A percentile compares a stretch with the other conserved stretches of the same genome.
Conservation (phyloP, 2,797 vertebrate genomes). For the Coilia nasus region DNA sequence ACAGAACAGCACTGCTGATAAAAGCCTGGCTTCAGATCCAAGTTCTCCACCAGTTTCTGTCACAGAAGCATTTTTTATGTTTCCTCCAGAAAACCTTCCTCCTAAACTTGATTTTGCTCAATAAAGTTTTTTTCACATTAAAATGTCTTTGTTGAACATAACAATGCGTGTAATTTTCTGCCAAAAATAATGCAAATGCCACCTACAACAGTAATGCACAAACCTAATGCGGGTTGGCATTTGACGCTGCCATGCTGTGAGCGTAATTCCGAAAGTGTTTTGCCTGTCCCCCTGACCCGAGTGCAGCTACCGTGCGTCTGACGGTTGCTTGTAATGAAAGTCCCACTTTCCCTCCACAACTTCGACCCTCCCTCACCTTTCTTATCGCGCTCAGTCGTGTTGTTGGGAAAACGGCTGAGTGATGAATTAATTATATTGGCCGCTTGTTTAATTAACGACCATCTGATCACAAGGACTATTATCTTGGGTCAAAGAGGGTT, state of each 20-base stretch:
- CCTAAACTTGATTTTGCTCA: constrained; percentile 2
- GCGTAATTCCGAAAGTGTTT: not conserved
- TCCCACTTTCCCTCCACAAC: not conserved
- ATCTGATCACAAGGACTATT: constrained; percentile 43
- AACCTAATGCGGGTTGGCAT: too few relatives aligned
- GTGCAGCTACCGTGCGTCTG: not conserved
- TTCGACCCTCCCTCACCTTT: not conserved
- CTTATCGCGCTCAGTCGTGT: not conserved
- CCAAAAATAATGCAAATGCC: not conserved
- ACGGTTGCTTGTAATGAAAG: not conserved
- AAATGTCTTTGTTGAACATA: not conserved
- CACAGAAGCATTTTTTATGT: not conserved
- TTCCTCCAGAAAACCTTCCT: not conserved
- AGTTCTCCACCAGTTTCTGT: constrained; percentile 28
- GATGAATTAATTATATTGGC: constrained; percentile 69
- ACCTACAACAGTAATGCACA: too few relatives aligned
- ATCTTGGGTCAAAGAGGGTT: constrained; percentile 51
- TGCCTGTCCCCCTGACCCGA: not conserved
- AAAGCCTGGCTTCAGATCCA: constrained; percentile 17
- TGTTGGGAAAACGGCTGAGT: constrained; percentile 41
- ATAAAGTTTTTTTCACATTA: constrained; percentile 25
- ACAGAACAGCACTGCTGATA: constrained; percentile 63
- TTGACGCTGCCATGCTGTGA: not conserved
- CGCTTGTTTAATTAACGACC: constrained; percentile 67
- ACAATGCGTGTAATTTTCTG: not conserved